These are phyloP conservation scores for Podarcis lilfordi DNA, from an alignment of 2,797 vertebrate genomes.

Conservation along the genomic window DNA sequence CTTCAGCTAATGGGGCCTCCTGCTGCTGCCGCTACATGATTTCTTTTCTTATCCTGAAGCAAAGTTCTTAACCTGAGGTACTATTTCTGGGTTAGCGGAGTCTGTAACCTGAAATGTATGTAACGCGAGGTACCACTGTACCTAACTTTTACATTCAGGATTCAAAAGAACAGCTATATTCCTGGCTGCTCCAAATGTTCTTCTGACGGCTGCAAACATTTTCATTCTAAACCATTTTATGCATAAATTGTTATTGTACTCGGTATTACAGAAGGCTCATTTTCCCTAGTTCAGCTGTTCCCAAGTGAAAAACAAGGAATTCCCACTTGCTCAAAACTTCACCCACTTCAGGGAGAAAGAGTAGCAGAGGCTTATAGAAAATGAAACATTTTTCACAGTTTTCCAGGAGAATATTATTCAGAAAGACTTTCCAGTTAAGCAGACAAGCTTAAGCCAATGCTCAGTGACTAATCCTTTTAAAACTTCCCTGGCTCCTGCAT, in stretches of 20 bases:
- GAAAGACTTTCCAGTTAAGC: constrained; percentile 51
- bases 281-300: background rate
- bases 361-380: constrained; percentile 20
- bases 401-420: constrained; percentile 53
- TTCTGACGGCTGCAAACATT: constrained; percentile 42
- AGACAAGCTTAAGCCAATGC: constrained; percentile 53
- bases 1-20: no score
- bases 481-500: constrained; percentile 34
- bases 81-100: no score
- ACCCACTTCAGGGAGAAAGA: background rate
- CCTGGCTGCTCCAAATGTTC: background rate
- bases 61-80: no score
- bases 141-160: background rate
- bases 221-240: constrained; percentile 30
- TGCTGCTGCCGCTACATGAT: no score
- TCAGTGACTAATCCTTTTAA: constrained; percentile 49
- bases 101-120: no score
- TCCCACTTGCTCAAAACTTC: constrained; percentile 8
- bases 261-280: background rate
- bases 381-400: constrained; percentile 14
- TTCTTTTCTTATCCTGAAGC: no score
- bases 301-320: background rate
- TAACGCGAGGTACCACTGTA: no score
- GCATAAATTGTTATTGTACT: background rate
- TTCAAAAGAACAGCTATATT: background rate